Percentiles rank a stretch among this genome's conserved stretches.
Conservation (phyloP, 2,888 invertebrate genomes). For the Tryphoninae sp. region DNA sequence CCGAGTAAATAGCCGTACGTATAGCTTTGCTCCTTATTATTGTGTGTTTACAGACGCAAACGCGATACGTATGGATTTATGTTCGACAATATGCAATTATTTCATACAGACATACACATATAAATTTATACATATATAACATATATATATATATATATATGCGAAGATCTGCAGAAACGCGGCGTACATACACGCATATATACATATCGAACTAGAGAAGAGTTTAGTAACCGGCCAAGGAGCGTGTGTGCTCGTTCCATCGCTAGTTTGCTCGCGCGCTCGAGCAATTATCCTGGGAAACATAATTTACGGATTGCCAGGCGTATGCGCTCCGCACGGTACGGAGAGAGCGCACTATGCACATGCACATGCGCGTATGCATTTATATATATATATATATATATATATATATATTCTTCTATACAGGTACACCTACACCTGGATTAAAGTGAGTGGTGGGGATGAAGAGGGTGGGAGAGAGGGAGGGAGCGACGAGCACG, state of each 20-base stretch:
- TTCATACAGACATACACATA: slow-evolving; percentile 63
- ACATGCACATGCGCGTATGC: background rate
- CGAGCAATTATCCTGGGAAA: slow-evolving; percentile 75
- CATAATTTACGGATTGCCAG: slow-evolving; percentile 71
- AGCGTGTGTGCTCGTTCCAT: slow-evolving; percentile 48
- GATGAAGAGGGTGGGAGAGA: no score
- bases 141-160: no score
- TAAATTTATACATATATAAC: no score
- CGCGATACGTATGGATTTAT: slow-evolving; percentile 72
- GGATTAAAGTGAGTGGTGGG: no score
- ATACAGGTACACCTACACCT: slow-evolving; percentile 22
- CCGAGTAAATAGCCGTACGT: background rate
- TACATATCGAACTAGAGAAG: slow-evolving; percentile 28
- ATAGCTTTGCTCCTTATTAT: slow-evolving; percentile 52
- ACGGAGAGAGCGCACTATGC: slow-evolving; percentile 12
- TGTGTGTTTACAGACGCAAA: slow-evolving; percentile 69
- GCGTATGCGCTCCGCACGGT: slow-evolving; percentile 51
- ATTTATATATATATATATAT: no score
- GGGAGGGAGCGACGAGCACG: background rate
- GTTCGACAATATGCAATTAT: slow-evolving; percentile 74
- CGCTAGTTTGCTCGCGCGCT: slow-evolving; percentile 52
- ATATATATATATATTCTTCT: slow-evolving; percentile 12
- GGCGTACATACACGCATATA: slow-evolving; percentile 9
- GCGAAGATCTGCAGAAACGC: background rate
- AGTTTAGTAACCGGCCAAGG: slow-evolving; percentile 66